A percentile compares a stretch with the other conserved stretches of the same genome.
Conservation (phyloP, 1,140 invertebrate genomes). For the Chironomus tepperi region DNA sequence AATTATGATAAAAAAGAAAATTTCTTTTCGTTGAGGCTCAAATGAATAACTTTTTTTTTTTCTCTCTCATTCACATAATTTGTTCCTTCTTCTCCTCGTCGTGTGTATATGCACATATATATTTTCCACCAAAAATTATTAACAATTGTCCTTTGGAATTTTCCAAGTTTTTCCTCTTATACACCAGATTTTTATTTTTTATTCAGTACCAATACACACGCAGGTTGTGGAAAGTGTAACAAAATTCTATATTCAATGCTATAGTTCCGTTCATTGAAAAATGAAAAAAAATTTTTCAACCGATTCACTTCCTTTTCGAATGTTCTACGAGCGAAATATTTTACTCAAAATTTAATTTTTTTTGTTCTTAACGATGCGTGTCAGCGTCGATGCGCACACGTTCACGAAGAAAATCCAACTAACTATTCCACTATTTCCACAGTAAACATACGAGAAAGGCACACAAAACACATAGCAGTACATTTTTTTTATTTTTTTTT, state of each 20-base stretch:
- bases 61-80: too few species aligned
- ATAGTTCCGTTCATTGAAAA: conserved; percentile 5
- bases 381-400: conserved; percentile 21
- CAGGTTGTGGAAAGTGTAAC: neutral
- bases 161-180: neutral
- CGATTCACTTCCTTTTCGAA: neutral
- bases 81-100: neutral
- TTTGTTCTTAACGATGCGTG: neutral
- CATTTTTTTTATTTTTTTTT: neutral
- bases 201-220: neutral
- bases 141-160: conserved; percentile 16
- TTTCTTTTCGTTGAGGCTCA: too few species aligned
- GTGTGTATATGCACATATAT: neutral
- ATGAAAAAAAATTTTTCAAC: neutral
- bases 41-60: too few species aligned
- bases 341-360: neutral
- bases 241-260: neutral
- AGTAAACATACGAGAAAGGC: neutral
- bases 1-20: conserved; percentile 5
- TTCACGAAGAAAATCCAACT: conserved; percentile 23
- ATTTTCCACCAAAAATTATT: conserved; percentile 4
- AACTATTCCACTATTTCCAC: conserved; percentile 23
- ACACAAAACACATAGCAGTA: neutral
- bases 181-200: neutral
- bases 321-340: conserved; percentile 18